These are phyloP conservation scores for Nesoenas mayeri DNA, from an alignment of 2,113 vertebrate species.

Conservation along the genomic window DNA sequence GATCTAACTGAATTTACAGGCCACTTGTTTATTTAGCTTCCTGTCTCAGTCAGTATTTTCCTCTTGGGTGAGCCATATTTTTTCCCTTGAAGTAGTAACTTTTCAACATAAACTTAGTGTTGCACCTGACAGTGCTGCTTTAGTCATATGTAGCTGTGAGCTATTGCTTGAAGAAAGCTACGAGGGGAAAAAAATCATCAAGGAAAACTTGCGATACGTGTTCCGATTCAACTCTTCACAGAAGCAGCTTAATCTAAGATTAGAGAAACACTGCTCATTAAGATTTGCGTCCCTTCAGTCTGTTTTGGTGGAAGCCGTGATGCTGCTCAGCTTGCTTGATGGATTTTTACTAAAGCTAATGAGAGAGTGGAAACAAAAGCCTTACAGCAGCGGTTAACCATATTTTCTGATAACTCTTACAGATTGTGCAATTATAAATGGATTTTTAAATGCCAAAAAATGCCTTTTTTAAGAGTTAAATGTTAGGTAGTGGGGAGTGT, in stretches of 20 bases:
- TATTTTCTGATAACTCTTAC: constrained; percentile 46
- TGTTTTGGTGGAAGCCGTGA: constrained; percentile 50
- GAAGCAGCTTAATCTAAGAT: background rate
- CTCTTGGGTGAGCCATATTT: background rate
- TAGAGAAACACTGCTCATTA: background rate
- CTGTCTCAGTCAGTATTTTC: background rate
- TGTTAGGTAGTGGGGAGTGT: constrained; percentile 56
- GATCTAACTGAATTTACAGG: background rate
- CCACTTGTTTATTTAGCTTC: constrained; percentile 7
- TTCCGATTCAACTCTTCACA: background rate
- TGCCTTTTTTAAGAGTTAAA: constrained; percentile 59
- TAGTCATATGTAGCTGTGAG: background rate
- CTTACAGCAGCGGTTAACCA: constrained; percentile 53
- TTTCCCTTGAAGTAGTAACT: constrained; percentile 21
- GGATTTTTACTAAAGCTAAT: constrained; percentile 13
- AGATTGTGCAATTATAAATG: constrained; percentile 59
- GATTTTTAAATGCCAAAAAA: constrained; percentile 73
- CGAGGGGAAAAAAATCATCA: background rate
- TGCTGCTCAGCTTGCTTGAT: constrained; percentile 35
- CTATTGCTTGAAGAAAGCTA: background rate
- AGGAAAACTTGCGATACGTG: background rate
- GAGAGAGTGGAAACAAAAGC: constrained; percentile 40
- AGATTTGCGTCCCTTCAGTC: background rate
- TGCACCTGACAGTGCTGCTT: constrained; percentile 7
- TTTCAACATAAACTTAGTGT: background rate